phyloP scores from a whole-genome alignment of 1,140 invertebrate genomes.

The Drosophila asahinai region DNA sequence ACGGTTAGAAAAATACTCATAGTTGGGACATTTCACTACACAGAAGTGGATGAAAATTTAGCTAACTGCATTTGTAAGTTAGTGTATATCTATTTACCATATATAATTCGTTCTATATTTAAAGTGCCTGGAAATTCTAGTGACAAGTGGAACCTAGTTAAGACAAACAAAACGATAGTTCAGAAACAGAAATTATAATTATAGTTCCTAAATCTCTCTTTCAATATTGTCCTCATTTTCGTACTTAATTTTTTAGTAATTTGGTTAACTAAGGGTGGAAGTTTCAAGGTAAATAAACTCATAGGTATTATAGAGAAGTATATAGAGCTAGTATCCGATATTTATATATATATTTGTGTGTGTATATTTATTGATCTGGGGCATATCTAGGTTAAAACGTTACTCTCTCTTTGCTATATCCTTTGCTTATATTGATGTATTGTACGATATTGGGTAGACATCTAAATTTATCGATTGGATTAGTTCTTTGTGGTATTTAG shows the following conservation, averaged over 20 bases:
- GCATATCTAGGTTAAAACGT: slow-evolving; percentile 36
- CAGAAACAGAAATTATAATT: slow-evolving; percentile 23
- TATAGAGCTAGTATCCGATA: slow-evolving; percentile 15
- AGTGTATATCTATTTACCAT: slow-evolving; percentile 27
- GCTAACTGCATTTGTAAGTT: slow-evolving; percentile 51
- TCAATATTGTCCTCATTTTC: slow-evolving; percentile 65
- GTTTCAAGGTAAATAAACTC: slow-evolving; percentile 6
- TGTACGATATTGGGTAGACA: slow-evolving; percentile 56
- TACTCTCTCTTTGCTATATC: slow-evolving; percentile 19
- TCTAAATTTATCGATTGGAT: slow-evolving; percentile 58
- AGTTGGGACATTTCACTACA: slow-evolving; percentile 56
- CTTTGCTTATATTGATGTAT: slow-evolving; percentile 39
- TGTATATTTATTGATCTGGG: slow-evolving; percentile 25
- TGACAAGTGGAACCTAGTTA: slow-evolving; percentile 32
- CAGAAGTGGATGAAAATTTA: slow-evolving; percentile 59
- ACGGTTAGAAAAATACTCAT: slow-evolving; percentile 71
- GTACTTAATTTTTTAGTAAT: slow-evolving; percentile 38
- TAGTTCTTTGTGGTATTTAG: slow-evolving; percentile 53
- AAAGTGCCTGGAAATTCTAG: slow-evolving; percentile 44
- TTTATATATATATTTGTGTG: slow-evolving; percentile 10
- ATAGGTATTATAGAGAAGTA: slow-evolving; percentile 6
- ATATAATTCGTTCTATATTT: slow-evolving; percentile 44
- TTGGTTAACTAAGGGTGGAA: slow-evolving; percentile 39
- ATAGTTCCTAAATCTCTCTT: slow-evolving; percentile 30
- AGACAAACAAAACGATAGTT: slow-evolving; percentile 18